Percentiles rank a stretch among this genome's conserved stretches.
phyloP scores from a whole-genome alignment of 2,797 vertebrate genomes.

The Apogon hyalosoma region DNA sequence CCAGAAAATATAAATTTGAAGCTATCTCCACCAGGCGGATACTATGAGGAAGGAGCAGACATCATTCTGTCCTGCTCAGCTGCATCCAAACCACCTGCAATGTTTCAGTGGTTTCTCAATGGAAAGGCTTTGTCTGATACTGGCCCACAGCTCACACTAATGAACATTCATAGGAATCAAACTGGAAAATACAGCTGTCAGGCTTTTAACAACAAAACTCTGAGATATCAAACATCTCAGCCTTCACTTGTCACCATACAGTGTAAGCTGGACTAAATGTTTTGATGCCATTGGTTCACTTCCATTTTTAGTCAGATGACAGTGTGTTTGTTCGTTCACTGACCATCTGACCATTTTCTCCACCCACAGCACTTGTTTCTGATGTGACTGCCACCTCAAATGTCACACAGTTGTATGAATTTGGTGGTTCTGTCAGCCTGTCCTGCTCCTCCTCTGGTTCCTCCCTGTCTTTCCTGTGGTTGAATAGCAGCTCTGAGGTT shows the following conservation, averaged over 20 bases:
- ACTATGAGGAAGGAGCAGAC: constrained; percentile 40
- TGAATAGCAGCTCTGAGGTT: constrained; percentile 62
- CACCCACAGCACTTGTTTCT: background rate
- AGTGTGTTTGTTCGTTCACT: no score
- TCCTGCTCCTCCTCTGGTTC: constrained; percentile 60
- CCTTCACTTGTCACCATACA: constrained; percentile 29
- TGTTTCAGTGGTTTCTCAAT: constrained; percentile 61
- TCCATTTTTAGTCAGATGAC: no score
- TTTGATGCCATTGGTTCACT: no score
- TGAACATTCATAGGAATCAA: constrained; percentile 36
- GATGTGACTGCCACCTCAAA: background rate
- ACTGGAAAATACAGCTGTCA: constrained; percentile 73
- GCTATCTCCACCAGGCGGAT: background rate
- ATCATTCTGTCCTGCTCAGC: constrained; percentile 59
- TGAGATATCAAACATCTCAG: constrained; percentile 43
- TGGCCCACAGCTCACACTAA: constrained; percentile 49
- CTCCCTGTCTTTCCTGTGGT: constrained; percentile 57
- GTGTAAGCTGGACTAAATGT: constrained; percentile 37
- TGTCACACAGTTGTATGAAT: constrained; percentile 1
- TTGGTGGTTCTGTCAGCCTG: constrained; percentile 1
- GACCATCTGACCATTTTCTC: no score
- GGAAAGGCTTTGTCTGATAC: background rate
- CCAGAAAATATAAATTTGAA: constrained; percentile 43
- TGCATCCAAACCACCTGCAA: constrained; percentile 54
- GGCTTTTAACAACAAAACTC: constrained; percentile 63